Percentiles rank a stretch among this genome's conserved stretches.
These are phyloP conservation scores for Diorhabda carinulata DNA, from an alignment of 1,140 invertebrate species.

Conservation along the genomic window DNA sequence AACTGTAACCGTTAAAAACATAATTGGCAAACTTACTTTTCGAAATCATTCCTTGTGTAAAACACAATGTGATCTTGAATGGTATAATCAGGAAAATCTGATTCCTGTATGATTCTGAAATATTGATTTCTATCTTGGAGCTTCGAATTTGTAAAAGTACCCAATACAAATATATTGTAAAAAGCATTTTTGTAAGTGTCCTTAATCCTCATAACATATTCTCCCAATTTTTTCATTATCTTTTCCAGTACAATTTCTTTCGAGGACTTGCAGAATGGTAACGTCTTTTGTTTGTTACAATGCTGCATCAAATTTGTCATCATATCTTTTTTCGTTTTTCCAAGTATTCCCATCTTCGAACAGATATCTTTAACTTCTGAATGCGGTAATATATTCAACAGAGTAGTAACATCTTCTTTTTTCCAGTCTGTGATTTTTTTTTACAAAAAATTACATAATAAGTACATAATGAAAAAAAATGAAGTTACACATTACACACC, in stretches of 20 bases:
- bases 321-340: conserved; percentile 12
- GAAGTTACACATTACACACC: too few species aligned
- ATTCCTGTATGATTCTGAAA: conserved; percentile 8
- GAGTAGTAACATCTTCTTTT: not conserved
- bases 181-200: conserved; percentile 16
- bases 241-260: conserved; percentile 12
- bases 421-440: not conserved
- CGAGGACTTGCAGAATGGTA: not conserved
- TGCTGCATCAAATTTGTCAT: conserved; percentile 1
- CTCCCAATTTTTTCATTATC: conserved; percentile 20
- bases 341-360: conserved; percentile 4
- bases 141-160: conserved; percentile 24
- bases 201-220: conserved; percentile 9
- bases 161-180: conserved; percentile 21
- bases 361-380: not conserved
- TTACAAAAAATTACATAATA: not conserved
- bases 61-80: conserved; percentile 21
- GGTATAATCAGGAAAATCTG: conserved; percentile 18
- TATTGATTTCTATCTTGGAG: conserved; percentile 22
- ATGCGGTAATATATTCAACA: not conserved
- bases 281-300: conserved; percentile 7
- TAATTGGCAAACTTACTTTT: conserved; percentile 9
- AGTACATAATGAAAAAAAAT: conserved; percentile 4
- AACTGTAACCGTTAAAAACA: too few species aligned
- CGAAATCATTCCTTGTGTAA: conserved; percentile 20